Evolutionary conservation across 2,888 invertebrate species (phyloP), one percentile per base, ranked within the genome.

Genomic region (Spodoptera littoralis): DNA sequence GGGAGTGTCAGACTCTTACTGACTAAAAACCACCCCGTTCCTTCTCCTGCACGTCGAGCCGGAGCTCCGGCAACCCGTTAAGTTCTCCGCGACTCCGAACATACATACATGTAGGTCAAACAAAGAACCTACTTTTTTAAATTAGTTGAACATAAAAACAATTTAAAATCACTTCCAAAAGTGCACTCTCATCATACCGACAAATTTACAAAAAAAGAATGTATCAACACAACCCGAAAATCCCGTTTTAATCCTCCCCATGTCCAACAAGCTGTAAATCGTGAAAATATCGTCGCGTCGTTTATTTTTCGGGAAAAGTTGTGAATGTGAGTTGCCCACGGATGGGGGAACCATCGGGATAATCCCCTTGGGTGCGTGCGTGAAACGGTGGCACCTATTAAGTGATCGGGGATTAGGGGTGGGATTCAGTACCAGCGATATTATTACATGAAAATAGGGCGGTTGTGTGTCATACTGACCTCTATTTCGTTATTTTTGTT

Each of bases 291-390:
- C 24, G 8, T 13, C 54, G 49, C 24, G 8, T 13, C 54, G 49
- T 64, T 55, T 68, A 79, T 79, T 64, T 68, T 53, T 36, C 22
- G 49, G 49, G 56, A 36, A 30, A 61, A 60, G 60, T 46, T 41
- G 27, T 52, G 49, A 51, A 61, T 24, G 46, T 60, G 36, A 36
- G 36, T 36, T 36, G 5, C 36, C 36, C 36, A 9, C 36, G 6
- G 8, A 36, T 36, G 36, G 36, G 9, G 36, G 36, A 36, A 9
- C 36, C 36, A 8, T 9, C 36, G 36, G 44, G 18, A 36, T 71
- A 66, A 74, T 65, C 75, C 71, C 66, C 1, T 1, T 49, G 58
- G 36, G 36, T 36, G 36, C 36, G 71, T 57, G 50, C 52, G 68
- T 70, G 45, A 51, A 49, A 61, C 24, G 55, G 60, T 44, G 18